These are phyloP conservation scores for Scotopteryx bipunctaria DNA, from an alignment of 2,888 invertebrate species.

Conservation along the genomic window DNA sequence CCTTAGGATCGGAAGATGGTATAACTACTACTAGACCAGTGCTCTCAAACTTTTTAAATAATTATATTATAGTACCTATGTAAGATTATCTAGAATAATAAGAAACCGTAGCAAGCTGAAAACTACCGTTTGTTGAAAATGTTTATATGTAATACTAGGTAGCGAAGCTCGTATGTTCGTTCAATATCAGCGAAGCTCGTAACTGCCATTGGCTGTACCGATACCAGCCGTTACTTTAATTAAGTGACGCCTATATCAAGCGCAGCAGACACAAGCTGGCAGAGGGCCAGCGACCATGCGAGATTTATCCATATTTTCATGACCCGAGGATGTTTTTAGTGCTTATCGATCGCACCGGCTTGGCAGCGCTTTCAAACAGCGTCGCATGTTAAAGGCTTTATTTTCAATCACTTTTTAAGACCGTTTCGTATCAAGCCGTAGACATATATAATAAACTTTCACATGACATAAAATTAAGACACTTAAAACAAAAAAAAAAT, in stretches of 20 bases:
- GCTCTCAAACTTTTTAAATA: no score
- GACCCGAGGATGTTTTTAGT: constrained; percentile 10
- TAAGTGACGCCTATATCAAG: constrained; percentile 56
- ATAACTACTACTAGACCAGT: background rate
- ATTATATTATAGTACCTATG: no score
- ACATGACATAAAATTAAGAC: no score
- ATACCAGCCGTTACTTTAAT: constrained; percentile 42
- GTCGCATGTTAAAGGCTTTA: background rate
- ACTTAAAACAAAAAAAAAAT: no score
- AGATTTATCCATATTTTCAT: constrained; percentile 67
- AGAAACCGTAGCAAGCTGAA: no score
- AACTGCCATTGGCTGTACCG: constrained; percentile 14
- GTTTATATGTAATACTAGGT: no score
- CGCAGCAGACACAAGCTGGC: constrained; percentile 53
- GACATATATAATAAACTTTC: no score
- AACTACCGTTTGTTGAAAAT: no score
- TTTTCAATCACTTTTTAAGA: background rate
- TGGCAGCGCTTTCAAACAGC: constrained; percentile 7
- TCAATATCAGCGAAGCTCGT: constrained; percentile 11
- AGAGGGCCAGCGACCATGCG: constrained; percentile 58
- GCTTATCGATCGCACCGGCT: constrained; percentile 11
- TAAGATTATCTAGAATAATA: no score
- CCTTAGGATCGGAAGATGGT: no score
- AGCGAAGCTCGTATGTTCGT: background rate
- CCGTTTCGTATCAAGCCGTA: no score